Evolutionary conservation across 2,113 vertebrate genomes (phyloP).

Genomic region (Ivindomyrus marchei): DNA sequence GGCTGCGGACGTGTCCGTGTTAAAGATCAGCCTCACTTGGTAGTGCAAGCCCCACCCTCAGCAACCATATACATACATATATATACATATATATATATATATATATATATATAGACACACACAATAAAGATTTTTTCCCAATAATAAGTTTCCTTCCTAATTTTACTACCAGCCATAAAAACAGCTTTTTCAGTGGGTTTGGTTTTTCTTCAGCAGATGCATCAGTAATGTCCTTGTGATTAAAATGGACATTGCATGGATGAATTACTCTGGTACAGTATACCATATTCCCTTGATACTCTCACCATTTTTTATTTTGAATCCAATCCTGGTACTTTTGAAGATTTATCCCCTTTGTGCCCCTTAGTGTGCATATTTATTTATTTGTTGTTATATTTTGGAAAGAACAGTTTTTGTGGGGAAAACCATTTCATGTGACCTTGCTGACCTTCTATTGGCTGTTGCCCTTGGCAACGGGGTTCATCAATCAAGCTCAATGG

Average conservation of each 20-base stretch:
- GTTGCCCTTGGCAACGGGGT: slow-evolving; percentile 22
- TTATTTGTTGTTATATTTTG: slow-evolving; percentile 5
- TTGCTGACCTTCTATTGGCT: slow-evolving; percentile 34
- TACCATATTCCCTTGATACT: not conserved
- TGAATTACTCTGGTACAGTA: not conserved
- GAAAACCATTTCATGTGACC: slow-evolving; percentile 36
- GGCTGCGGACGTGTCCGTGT: slow-evolving; percentile 20
- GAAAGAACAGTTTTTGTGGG: slow-evolving; percentile 19
- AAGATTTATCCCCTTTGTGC: not conserved
- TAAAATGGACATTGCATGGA: not conserved
- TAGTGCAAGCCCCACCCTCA: not conserved
- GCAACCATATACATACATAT: not conserved
- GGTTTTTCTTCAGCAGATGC: not conserved
- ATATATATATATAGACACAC: no score
- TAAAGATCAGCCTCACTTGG: slow-evolving; percentile 24
- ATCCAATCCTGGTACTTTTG: not conserved
- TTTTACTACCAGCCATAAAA: not conserved
- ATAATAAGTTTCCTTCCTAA: not conserved
- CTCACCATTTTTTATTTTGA: not conserved
- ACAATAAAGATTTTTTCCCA: not conserved
- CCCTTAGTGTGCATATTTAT: not conserved
- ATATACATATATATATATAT: not conserved
- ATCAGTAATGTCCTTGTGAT: not conserved
- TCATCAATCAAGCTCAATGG: slow-evolving; percentile 36
- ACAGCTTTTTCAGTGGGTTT: not conserved